Evolutionary conservation across 2,113 vertebrate species (phyloP).

Genomic region (Nanorana parkeri): DNA sequence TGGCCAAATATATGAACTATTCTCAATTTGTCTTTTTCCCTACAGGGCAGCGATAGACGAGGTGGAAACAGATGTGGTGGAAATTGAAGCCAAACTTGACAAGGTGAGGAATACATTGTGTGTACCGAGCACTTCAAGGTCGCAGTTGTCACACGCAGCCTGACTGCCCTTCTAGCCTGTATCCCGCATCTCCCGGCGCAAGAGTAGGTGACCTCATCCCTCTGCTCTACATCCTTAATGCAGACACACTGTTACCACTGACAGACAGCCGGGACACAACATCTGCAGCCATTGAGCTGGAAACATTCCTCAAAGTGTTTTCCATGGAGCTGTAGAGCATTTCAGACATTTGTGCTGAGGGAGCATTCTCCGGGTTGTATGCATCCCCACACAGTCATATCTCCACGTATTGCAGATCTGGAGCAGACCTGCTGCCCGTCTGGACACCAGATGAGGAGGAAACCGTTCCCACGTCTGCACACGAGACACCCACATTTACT

Average conservation of each 20-base stretch:
- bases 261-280: constrained; percentile 30
- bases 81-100: constrained; percentile 94
- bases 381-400: background rate
- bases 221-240: background rate
- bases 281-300: constrained; percentile 49
- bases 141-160: constrained; percentile 3
- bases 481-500: constrained; percentile 40
- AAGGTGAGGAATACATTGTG: constrained; percentile 78
- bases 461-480: constrained; percentile 38
- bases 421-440: constrained; percentile 33
- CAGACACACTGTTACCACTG: constrained; percentile 6
- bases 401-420: constrained; percentile 38
- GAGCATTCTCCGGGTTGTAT: constrained; percentile 46
- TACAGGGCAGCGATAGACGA: constrained; percentile 94
- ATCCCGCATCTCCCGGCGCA: background rate
- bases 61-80: constrained; percentile 96
- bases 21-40: constrained; percentile 56
- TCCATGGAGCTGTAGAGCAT: constrained; percentile 23
- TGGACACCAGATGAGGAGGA: constrained; percentile 54
- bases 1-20: constrained; percentile 1
- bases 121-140: constrained; percentile 1
- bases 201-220: background rate
- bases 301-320: constrained; percentile 50
- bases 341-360: constrained; percentile 50
- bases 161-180: background rate